Conservation (phyloP, 2,797 vertebrate species). For the Echeneis naucrates region DNA sequence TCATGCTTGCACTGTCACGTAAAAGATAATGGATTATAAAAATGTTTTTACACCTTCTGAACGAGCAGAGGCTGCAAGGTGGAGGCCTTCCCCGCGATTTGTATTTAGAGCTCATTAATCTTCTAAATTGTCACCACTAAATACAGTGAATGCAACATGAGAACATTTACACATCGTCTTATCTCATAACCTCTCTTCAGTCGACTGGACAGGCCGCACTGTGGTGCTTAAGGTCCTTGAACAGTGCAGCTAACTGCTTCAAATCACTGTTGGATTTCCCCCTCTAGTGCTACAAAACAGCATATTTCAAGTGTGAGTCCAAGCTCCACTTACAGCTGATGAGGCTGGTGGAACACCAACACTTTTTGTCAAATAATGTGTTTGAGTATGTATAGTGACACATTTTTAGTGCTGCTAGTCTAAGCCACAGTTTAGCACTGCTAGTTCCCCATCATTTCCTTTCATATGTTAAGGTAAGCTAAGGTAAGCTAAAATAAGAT, state of each 20-base stretch:
- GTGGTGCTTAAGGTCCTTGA: conserved; percentile 47
- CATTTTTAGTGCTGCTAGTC: neutral
- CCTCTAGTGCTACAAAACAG: conserved; percentile 50
- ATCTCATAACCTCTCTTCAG: conserved; percentile 69
- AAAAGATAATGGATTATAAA: conserved; percentile 80
- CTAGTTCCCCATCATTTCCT: neutral
- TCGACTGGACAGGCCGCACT: conserved; percentile 31
- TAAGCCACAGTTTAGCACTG: neutral
- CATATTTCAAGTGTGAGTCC: conserved; percentile 51
- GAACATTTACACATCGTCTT: conserved; percentile 71
- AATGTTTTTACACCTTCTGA: conserved; percentile 73
- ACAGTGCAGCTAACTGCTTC: conserved; percentile 33
- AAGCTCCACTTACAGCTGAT: conserved; percentile 18
- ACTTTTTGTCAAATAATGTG: neutral
- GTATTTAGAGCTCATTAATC: conserved; percentile 80
- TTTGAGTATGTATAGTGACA: neutral
- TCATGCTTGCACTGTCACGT: conserved; percentile 47
- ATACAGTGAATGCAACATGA: conserved; percentile 43
- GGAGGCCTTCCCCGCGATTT: conserved; percentile 61
- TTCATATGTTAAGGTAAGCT: neutral
- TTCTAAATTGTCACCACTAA: conserved; percentile 60
- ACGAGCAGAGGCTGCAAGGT: conserved; percentile 37
- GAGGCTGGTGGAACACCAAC: neutral
- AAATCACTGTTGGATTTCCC: conserved; percentile 60
- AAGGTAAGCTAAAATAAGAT: neutral